Evolutionary conservation across 1,140 invertebrate species (phyloP).

Genomic region (Drosophila dunni): DNA sequence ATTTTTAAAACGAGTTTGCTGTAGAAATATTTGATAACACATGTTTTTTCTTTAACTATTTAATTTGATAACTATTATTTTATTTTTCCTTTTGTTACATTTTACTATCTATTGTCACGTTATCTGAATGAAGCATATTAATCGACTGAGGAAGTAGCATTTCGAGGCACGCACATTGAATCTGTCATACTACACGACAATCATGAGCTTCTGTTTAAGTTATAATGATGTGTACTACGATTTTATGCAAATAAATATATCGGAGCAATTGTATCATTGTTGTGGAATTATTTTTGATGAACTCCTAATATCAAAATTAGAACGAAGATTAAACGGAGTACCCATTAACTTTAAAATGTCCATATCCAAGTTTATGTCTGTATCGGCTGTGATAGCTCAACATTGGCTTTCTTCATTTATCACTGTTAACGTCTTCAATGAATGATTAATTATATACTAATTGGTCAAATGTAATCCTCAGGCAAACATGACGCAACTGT

Average conservation of each 20-base stretch:
- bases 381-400: background rate
- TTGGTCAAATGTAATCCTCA: background rate
- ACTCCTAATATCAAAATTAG: too few species aligned
- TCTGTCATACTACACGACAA: background rate
- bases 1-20: too few species aligned
- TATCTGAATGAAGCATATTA: too few species aligned
- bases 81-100: too few species aligned
- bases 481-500: constrained; percentile 2
- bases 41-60: too few species aligned
- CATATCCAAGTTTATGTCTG: background rate
- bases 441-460: background rate
- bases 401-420: background rate
- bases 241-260: background rate
- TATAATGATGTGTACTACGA: background rate
- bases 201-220: background rate
- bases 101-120: background rate
- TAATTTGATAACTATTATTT: too few species aligned
- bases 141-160: background rate
- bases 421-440: background rate
- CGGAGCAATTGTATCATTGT: too few species aligned
- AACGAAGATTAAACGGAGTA: too few species aligned
- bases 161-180: background rate
- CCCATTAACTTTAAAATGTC: background rate
- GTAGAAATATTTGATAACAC: too few species aligned
- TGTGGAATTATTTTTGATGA: too few species aligned